phyloP scores from a whole-genome alignment of 37 sponge, comb jelly and placozoan genomes.

The Spongilla lacustris region DNA sequence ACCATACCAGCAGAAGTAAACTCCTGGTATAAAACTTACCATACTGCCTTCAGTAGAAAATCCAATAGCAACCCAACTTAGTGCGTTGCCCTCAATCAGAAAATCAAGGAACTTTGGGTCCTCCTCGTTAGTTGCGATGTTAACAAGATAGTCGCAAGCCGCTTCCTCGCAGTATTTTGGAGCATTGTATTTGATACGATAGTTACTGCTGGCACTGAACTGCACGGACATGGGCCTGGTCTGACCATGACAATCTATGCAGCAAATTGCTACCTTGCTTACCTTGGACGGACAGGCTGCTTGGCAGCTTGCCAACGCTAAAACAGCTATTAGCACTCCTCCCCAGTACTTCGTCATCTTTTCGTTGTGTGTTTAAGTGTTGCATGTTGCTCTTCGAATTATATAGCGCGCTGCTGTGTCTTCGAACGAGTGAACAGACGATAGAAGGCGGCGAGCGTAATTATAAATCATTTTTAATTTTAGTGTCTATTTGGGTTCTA shows the following conservation, averaged over 20 bases:
- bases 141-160: conserved; percentile 18
- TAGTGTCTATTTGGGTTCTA: too few relatives aligned
- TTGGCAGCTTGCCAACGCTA: neutral
- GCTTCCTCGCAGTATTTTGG: conserved; percentile 28
- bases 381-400: neutral
- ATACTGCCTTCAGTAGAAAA: conserved; percentile 31
- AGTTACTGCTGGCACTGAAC: neutral
- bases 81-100: conserved; percentile 23
- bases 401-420: neutral
- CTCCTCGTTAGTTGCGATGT: neutral
- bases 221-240: neutral
- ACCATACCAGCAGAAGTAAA: too few relatives aligned
- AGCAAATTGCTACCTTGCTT: neutral
- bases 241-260: neutral
- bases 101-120: conserved; percentile 20
- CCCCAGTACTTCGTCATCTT: neutral
- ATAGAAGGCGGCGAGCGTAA: neutral
- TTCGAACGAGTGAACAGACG: neutral
- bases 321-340: neutral
- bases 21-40: conserved; percentile 30
- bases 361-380: neutral
- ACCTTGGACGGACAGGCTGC: neutral
- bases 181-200: neutral
- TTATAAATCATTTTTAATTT: too few relatives aligned
- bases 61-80: conserved; percentile 52